Conservation (phyloP, 1,140 invertebrate genomes). For the Trachymyrmex cornetzi region DNA sequence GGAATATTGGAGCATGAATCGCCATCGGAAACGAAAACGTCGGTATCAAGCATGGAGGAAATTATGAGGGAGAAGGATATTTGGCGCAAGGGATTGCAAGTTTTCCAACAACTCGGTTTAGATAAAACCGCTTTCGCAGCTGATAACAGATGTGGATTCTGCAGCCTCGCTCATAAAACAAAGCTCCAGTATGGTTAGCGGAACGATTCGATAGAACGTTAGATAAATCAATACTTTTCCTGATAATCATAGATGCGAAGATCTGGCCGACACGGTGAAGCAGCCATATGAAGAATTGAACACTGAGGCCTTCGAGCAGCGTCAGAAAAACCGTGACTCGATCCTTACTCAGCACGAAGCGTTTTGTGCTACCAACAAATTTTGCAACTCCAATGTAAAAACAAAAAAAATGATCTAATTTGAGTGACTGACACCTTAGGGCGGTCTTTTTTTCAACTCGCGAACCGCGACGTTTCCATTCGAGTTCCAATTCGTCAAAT, state of each 20-base stretch:
- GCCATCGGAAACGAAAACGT: not conserved
- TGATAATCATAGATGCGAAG: conserved; percentile 8
- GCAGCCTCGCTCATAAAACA: not conserved
- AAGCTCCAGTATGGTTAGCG: conserved; percentile 34
- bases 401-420: conserved; percentile 11
- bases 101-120: conserved; percentile 66
- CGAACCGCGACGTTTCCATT: not conserved
- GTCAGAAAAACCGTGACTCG: not conserved
- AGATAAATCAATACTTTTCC: not conserved
- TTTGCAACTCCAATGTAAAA: not conserved
- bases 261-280: conserved; percentile 58
- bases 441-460: not conserved
- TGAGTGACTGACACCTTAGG: not conserved
- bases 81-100: conserved; percentile 66
- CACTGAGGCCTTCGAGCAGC: conserved; percentile 67
- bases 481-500: not conserved
- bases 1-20: not conserved
- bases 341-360: not conserved
- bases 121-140: conserved; percentile 68
- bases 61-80: conserved; percentile 14
- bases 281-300: conserved; percentile 71
- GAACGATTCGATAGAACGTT: not conserved
- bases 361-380: not conserved
- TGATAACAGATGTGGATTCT: conserved; percentile 43
- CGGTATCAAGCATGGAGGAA: not conserved